phyloP scores from a whole-genome alignment of 1,140 invertebrate species.

The Magallana ariakensis region DNA sequence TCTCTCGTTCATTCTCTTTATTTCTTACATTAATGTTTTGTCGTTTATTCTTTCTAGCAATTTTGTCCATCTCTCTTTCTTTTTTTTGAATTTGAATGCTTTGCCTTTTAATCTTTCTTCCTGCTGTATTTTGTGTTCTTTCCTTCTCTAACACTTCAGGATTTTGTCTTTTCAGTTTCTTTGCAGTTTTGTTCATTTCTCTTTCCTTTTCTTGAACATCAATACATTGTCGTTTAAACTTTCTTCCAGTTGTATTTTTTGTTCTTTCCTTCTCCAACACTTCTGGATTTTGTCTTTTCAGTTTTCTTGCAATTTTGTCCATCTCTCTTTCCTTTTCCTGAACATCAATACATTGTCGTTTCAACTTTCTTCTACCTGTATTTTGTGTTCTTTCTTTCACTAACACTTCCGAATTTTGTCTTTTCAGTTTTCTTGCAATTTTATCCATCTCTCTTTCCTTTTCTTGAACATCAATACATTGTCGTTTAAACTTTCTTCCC shows the following conservation, averaged over 20 bases:
- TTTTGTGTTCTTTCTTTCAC: not conserved
- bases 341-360: not conserved
- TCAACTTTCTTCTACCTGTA: not conserved
- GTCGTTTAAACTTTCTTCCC: no score
- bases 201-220: constrained; percentile 38
- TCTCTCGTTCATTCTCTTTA: not conserved
- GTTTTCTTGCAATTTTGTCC: not conserved
- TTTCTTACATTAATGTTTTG: not conserved
- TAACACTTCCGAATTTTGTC: no score
- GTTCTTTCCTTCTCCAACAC: no score
- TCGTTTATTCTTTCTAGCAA: not conserved
- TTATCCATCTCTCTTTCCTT: no score
- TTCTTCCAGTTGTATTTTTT: no score
- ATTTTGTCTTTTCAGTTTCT: constrained; percentile 44
- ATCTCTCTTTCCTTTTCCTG: not conserved
- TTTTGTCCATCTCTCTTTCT: not conserved
- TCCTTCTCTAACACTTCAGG: not conserved
- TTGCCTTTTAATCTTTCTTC: not conserved
- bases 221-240: no score
- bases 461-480: no score
- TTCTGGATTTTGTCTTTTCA: no score
- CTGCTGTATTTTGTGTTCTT: not conserved
- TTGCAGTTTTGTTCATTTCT: not conserved
- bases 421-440: no score
- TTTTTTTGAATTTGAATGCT: not conserved